Evolutionary conservation across 2,113 vertebrate species (phyloP), one percentile per base, ranked within the genome.

Genomic region (Condylura cristata): DNA sequence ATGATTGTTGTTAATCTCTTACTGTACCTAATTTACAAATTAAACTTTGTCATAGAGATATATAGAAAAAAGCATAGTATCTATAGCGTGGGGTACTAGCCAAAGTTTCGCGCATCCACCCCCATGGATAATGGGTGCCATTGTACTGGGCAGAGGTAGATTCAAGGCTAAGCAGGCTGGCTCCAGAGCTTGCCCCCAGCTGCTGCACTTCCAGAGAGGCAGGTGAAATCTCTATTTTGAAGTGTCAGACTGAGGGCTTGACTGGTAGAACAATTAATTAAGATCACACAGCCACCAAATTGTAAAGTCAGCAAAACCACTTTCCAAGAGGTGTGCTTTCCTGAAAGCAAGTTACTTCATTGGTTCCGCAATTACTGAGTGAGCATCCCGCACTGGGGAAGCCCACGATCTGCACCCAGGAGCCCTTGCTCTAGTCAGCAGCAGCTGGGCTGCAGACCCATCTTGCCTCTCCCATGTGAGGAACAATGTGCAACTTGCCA

Each of bases 311-410:
- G 41, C 5, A 6, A 28, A 68, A 28, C 51, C 22, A 24, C 71
- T 11, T 37, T 28, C 75, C n/a, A 12, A 41, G 44, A 48, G 22
- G 11, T 12, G 30, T n/a, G 5, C 81, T 87, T 84, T 16, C 53
- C 63, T 1, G 6, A 80, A 48, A 70, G 61, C 44, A 28, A 72
- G 39, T 13, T 41, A 32, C 60, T 48, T 51, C 13, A 11, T 83
- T 17, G 48, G 74, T 22, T 58, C 51, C 48, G 5, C 48, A 83
- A 28, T 9, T 53, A 6, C 16, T 56, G 56, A 22, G 1, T 5
- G 41, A 61, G 37, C 14, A 37, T 37, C 63, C 53, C 20, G 32
- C 1, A 0, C 0, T 6, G 11, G 0, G 28, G 32, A 39, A 37
- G 48, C 51, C 22, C 4, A 20, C 46, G 24, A 10, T 61, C 26